These are phyloP conservation scores for Epinephelus lanceolatus DNA, from an alignment of 2,113 vertebrate species.

Conservation along the genomic window DNA sequence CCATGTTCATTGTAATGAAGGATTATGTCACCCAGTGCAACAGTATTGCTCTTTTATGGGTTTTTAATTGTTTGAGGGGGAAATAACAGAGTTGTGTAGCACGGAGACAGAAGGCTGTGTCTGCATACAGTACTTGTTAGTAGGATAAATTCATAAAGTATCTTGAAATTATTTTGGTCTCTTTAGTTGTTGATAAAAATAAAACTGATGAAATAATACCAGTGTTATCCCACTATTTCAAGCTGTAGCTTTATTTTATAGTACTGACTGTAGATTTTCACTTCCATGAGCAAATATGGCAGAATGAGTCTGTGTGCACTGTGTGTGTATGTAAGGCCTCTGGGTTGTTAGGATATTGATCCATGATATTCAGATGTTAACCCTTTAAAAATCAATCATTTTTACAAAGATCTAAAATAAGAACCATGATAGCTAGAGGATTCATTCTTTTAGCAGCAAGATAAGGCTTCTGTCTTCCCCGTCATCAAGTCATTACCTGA, in stretches of 20 bases:
- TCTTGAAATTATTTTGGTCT: not conserved
- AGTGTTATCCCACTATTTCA: not conserved
- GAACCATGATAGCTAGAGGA: too few species aligned
- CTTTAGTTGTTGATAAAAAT: not conserved
- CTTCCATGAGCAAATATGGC: not conserved
- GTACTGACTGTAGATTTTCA: not conserved
- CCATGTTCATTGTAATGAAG: slow-evolving; percentile 10
- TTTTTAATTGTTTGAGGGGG: slow-evolving; percentile 9
- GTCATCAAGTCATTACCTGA: too few species aligned
- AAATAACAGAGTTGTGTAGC: not conserved
- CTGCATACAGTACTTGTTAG: slow-evolving; percentile 15
- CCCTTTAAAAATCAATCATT: too few species aligned
- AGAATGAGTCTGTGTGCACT: not conserved
- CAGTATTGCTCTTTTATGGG: slow-evolving; percentile 10
- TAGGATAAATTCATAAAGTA: not conserved
- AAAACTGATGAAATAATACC: not conserved
- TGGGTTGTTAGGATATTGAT: not conserved
- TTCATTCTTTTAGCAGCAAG: too few species aligned
- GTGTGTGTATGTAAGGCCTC: not conserved
- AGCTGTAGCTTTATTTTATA: not conserved
- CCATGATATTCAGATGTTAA: slow-evolving; percentile 1
- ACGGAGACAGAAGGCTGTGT: not conserved
- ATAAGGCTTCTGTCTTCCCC: too few species aligned
- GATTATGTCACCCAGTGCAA: slow-evolving; percentile 2
- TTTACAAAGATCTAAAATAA: too few species aligned